These are phyloP conservation scores for Physocephala rufipes DNA, from an alignment of 2,888 invertebrate species.

Conservation along the genomic window DNA sequence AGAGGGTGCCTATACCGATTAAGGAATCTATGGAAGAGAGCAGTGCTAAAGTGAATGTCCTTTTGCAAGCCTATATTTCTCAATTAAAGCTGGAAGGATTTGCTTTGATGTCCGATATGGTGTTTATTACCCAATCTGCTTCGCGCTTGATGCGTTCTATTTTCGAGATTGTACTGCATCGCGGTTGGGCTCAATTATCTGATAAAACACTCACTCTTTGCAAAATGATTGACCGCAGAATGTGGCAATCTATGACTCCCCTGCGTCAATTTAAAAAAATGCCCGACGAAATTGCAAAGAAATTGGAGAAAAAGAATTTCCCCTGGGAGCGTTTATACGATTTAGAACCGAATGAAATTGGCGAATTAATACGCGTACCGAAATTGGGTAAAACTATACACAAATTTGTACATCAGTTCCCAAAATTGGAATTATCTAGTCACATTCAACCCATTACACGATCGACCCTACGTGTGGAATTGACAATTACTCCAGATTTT, in stretches of 20 bases:
- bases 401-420: constrained; percentile 88
- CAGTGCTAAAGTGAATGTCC: constrained; percentile 91
- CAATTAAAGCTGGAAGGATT: constrained; percentile 98
- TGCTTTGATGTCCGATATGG: constrained; percentile 99
- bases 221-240: constrained; percentile 98
- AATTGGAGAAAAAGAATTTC: constrained; percentile 97
- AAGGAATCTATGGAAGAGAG: constrained; percentile 99
- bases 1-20: constrained; percentile 97
- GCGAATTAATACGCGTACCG: constrained; percentile 73
- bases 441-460: constrained; percentile 98
- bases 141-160: constrained; percentile 94
- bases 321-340: constrained; percentile 96
- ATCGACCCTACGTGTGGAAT: constrained; percentile 90
- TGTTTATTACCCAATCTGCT: constrained; percentile 98
- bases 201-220: constrained; percentile 95
- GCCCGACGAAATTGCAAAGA: constrained; percentile 96
- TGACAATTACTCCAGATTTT: constrained; percentile 98
- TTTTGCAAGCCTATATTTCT: constrained; percentile 97
- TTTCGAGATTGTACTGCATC: constrained; percentile 92
- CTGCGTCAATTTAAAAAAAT: constrained; percentile 96
- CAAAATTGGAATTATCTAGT: constrained; percentile 93
- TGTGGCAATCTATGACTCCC: constrained; percentile 99
- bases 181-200: constrained; percentile 97
- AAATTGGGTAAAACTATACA: constrained; percentile 87
- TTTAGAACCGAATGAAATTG: constrained; percentile 95